Conservation (phyloP, 2,888 invertebrate species). For the Ornithoptera priamus region DNA sequence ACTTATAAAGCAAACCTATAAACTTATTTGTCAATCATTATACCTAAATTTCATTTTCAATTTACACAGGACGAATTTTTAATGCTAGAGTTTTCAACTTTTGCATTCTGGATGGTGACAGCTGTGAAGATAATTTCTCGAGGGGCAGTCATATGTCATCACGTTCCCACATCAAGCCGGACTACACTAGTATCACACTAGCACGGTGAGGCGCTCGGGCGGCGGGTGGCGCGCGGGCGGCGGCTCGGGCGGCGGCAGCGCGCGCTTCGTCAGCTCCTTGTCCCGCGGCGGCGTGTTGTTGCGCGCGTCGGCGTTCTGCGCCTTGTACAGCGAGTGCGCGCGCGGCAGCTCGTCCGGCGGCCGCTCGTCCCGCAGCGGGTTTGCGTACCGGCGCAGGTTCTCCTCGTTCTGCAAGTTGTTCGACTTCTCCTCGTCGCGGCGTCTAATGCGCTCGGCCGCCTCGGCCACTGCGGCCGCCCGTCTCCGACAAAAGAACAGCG, state of each 20-base stretch:
- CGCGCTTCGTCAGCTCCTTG: constrained; percentile 89
- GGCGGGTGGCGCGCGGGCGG: constrained; percentile 53
- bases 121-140: no score
- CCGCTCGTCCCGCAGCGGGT: constrained; percentile 84
- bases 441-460: constrained; percentile 81
- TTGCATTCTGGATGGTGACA: no score
- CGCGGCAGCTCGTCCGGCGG: constrained; percentile 77
- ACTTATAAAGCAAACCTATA: no score
- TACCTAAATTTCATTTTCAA: no score
- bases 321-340: constrained; percentile 88
- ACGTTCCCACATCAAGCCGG: constrained; percentile 28
- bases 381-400: constrained; percentile 90
- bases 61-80: no score
- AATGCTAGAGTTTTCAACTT: no score
- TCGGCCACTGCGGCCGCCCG: constrained; percentile 53
- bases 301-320: constrained; percentile 90
- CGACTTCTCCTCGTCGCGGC: constrained; percentile 91
- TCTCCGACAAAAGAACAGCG: constrained; percentile 41
- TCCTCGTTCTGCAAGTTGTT: constrained; percentile 96
- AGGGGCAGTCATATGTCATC: background rate
- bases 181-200: constrained; percentile 58
- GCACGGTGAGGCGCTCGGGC: constrained; percentile 72
- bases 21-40: no score
- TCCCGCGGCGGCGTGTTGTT: constrained; percentile 87
- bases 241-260: constrained; percentile 71